Conservation (phyloP, 2,888 invertebrate species). For the Nomada fucata region DNA sequence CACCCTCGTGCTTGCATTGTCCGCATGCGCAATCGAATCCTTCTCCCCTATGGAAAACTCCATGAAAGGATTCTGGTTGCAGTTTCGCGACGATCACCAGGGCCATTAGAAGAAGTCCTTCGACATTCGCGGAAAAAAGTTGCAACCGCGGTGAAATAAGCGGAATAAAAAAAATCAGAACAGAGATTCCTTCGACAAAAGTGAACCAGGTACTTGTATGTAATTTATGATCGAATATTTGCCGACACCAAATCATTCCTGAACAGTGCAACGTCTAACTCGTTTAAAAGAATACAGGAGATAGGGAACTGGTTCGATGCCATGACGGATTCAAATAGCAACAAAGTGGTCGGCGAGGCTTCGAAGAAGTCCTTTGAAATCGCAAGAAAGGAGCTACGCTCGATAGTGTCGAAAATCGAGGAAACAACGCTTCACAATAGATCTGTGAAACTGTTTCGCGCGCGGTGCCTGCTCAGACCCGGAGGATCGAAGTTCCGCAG, state of each 20-base stretch:
- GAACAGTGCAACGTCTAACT: too few species aligned
- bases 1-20: conserved; percentile 73
- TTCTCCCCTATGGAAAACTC: conserved; percentile 54
- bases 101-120: conserved; percentile 16
- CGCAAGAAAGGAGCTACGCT: conserved; percentile 72
- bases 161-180: too few species aligned
- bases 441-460: conserved; percentile 58
- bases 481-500: conserved; percentile 47
- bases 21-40: conserved; percentile 73
- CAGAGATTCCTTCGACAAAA: too few species aligned
- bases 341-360: conserved; percentile 35
- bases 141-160: too few species aligned
- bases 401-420: conserved; percentile 71
- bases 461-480: conserved; percentile 58
- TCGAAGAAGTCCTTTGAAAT: conserved; percentile 65
- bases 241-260: too few species aligned
- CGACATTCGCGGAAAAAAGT: not conserved
- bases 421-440: conserved; percentile 52
- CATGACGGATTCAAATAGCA: conserved; percentile 71
- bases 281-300: not conserved
- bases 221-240: too few species aligned
- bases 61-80: conserved; percentile 54
- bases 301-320: not conserved
- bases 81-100: conserved; percentile 63
- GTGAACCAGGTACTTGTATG: too few species aligned